Evolutionary conservation across 2,797 vertebrate genomes (phyloP).

Genomic region (Echiichthys vipera): DNA sequence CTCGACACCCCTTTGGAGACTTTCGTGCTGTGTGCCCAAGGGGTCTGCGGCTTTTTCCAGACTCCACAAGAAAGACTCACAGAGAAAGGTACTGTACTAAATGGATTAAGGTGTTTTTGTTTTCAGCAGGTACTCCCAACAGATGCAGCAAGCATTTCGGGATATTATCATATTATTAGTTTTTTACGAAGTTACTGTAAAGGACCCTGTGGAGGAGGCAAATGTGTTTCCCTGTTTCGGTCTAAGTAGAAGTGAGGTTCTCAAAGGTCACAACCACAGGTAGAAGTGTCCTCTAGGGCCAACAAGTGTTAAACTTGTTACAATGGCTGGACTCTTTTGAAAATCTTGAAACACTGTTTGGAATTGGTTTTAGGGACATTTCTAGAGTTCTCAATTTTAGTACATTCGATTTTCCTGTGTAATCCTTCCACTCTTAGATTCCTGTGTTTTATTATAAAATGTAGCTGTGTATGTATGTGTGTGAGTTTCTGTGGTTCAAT

Average conservation of each 20-base stretch:
- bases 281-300: neutral
- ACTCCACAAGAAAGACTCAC: conserved; percentile 40
- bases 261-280: neutral
- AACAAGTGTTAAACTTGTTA: neutral
- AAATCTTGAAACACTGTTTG: neutral
- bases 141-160: neutral
- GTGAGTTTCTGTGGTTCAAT: neutral
- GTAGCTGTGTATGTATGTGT: neutral
- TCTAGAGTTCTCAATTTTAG: neutral
- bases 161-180: neutral
- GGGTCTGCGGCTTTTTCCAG: conserved; percentile 65
- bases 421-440: neutral
- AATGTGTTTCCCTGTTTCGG: neutral
- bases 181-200: neutral
- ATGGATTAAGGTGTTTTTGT: neutral
- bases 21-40: conserved; percentile 66
- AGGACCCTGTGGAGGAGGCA: neutral
- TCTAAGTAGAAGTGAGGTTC: neutral
- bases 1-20: conserved; percentile 53
- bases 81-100: conserved; percentile 44
- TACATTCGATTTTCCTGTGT: neutral
- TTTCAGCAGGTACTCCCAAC: too few species aligned
- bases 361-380: neutral
- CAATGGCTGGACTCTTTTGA: neutral
- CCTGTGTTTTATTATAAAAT: neutral